Evolutionary conservation across 2,113 vertebrate genomes (phyloP).

Genomic region (Cyrtonyx montezumae): DNA sequence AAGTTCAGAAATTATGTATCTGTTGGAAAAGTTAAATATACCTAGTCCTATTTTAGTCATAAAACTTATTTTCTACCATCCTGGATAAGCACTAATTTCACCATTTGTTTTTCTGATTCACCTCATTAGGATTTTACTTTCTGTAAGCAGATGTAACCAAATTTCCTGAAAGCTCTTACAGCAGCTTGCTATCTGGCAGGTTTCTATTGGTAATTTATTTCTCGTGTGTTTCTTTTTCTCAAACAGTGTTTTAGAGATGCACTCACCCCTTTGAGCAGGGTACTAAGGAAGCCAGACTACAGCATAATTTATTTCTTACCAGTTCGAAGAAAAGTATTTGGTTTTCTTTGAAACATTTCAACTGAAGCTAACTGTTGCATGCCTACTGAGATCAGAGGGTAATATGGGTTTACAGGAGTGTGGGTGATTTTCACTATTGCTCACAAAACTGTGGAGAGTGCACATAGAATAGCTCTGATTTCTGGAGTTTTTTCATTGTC

Average conservation of each 20-base stretch:
- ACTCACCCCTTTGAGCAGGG: slow-evolving; percentile 16
- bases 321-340: slow-evolving; percentile 52
- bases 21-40: neutral
- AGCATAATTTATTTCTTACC: neutral
- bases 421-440: neutral
- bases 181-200: slow-evolving; percentile 18
- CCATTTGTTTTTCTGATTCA: neutral
- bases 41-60: neutral
- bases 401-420: neutral
- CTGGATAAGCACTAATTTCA: neutral
- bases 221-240: slow-evolving; percentile 50
- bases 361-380: neutral
- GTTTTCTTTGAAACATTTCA: slow-evolving; percentile 8
- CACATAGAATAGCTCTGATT: neutral
- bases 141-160: slow-evolving; percentile 19
- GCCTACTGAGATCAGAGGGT: neutral
- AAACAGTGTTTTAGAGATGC: slow-evolving; percentile 56
- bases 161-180: slow-evolving; percentile 34
- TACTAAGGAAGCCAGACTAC: slow-evolving; percentile 34
- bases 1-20: neutral
- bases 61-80: neutral
- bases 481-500: neutral
- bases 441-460: neutral
- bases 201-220: slow-evolving; percentile 54
- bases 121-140: neutral